Evolutionary conservation across 2,113 vertebrate species (phyloP).

Genomic region (Heliornis fulica): DNA sequence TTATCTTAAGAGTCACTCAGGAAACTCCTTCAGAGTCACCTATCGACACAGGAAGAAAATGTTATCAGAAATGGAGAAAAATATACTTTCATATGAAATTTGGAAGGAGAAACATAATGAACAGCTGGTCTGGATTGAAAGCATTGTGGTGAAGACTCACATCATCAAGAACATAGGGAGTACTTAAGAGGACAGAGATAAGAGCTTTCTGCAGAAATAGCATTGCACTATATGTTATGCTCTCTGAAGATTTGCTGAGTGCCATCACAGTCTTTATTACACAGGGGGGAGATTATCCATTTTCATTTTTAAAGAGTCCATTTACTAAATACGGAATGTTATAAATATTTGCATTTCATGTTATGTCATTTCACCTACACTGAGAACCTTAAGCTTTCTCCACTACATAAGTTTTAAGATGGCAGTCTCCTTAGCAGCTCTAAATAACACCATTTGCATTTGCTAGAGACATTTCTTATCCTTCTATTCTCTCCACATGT

Average conservation of each 20-base stretch:
- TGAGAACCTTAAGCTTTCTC: neutral
- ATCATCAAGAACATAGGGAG: neutral
- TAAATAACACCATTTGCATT: neutral
- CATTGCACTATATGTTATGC: fast-evolving
- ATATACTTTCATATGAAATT: neutral
- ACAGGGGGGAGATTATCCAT: neutral
- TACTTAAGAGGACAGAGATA: neutral
- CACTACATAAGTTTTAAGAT: neutral
- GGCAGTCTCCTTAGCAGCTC: neutral
- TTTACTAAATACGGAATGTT: neutral
- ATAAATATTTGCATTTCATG: neutral
- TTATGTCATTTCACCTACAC: neutral
- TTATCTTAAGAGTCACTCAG: neutral
- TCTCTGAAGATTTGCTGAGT: neutral
- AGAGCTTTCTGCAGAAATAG: neutral
- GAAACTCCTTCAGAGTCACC: neutral
- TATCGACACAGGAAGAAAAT: neutral
- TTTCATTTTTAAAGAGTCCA: neutral
- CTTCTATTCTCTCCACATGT: neutral
- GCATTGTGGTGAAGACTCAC: fast-evolving
- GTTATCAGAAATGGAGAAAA: neutral
- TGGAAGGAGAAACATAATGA: neutral
- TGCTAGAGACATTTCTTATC: neutral
- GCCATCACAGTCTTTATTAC: neutral
- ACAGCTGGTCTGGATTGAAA: neutral